These are phyloP conservation scores for Tapirus indicus DNA, from an alignment of 2,797 vertebrate species.

Conservation along the genomic window DNA sequence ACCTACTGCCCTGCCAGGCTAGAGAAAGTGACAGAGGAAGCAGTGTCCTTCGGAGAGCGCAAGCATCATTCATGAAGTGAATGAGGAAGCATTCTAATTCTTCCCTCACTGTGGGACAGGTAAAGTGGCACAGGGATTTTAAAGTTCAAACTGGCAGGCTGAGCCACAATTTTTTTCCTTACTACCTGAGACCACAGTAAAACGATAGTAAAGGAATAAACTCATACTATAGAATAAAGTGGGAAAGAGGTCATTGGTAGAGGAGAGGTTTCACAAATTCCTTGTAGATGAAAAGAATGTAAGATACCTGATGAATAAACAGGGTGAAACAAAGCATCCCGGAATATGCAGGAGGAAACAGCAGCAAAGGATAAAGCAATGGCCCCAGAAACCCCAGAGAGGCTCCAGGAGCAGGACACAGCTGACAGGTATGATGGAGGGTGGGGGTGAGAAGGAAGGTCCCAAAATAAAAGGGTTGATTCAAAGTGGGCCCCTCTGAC, in stretches of 20 bases:
- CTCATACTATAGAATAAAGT: neutral
- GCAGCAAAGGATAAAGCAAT: neutral
- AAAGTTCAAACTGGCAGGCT: neutral
- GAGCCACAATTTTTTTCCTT: neutral
- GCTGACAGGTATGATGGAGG: neutral
- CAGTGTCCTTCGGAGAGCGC: neutral
- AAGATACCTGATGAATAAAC: neutral
- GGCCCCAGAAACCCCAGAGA: neutral
- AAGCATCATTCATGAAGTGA: neutral
- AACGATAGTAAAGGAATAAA: neutral
- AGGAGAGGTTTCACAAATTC: neutral
- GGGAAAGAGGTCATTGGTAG: neutral
- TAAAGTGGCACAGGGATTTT: neutral
- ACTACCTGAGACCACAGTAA: neutral
- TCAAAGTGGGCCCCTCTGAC: neutral
- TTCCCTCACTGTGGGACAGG: neutral
- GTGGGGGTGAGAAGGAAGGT: neutral
- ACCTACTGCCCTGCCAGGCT: neutral
- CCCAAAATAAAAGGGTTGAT: neutral
- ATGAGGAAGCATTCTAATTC: neutral
- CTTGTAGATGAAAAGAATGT: neutral
- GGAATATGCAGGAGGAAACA: neutral
- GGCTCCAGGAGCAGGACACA: neutral
- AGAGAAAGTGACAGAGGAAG: neutral
- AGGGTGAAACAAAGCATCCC: neutral